Conservation (phyloP, 53 echinoderm and acorn worm genomes). For the Pentamera pediparva region DNA sequence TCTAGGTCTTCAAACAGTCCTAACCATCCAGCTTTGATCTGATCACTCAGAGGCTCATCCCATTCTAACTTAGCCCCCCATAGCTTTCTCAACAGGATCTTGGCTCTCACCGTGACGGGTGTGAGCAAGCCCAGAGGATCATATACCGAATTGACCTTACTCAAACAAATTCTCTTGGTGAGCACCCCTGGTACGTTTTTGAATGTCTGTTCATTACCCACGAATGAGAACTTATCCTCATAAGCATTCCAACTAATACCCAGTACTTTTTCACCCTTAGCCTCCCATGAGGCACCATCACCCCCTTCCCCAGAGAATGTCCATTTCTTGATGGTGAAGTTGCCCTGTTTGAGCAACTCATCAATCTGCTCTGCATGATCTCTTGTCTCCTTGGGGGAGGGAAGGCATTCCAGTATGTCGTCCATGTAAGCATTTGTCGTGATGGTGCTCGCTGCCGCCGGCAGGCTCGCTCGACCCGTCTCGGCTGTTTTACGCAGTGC, state of each 20-base stretch:
- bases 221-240: background rate
- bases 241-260: background rate
- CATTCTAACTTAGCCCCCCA: conserved; percentile 27
- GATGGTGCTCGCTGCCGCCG: conserved; percentile 34
- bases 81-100: conserved; percentile 35
- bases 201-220: background rate
- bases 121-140: conserved; percentile 41
- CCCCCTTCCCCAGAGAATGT: background rate
- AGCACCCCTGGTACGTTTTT: background rate
- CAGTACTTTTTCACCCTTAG: conserved; percentile 15
- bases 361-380: background rate
- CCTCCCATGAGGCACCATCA: background rate
- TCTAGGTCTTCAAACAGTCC: conserved; percentile 12
- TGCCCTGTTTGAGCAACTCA: conserved; percentile 13
- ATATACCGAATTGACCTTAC: conserved; percentile 20
- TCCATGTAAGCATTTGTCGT: background rate
- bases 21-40: background rate
- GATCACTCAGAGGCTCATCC: conserved; percentile 16
- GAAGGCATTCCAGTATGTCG: background rate
- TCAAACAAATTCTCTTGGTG: conserved; percentile 32
- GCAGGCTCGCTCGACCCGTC: background rate
- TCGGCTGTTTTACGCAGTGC: conserved; percentile 47
- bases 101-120: conserved; percentile 34
- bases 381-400: background rate
- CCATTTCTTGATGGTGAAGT: conserved; percentile 47